Evolutionary conservation across 1,140 invertebrate species (phyloP), one percentile per base, ranked within the genome.

Genomic region (Pseudomyrmex concolor): DNA sequence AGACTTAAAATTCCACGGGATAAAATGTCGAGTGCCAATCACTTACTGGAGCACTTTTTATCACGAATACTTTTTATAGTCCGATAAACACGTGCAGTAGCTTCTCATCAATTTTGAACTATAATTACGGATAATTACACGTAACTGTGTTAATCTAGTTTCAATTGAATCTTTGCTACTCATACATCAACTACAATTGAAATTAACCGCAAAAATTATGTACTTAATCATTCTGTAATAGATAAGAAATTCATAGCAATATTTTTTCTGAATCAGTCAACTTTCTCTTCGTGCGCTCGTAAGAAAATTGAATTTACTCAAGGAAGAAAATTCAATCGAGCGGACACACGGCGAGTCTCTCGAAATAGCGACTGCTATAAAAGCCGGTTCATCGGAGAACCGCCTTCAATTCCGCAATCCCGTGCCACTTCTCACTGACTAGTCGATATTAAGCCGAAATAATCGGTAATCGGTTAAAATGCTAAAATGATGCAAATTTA

Each of bases 241-340:
- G 34, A 34, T 34, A 7, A 34, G 34, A 7, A 34, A 34, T 34
- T 34, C 0, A 7, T 34, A 34, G 5, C 0, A 34, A 34, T 34
- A 34, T 34, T 34, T 34, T 34, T 34, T 34, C 34, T 7, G 5
- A 7, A 34, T 34, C 25, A 34, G 5, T 34, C 51, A 54, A 83
- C 66, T 86, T 86, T 77, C 22, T 34, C 22, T 60, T 73, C 17
- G 51, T n/a, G 54, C 55, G 48, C 19, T 22, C 15, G 57, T 57
- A 57, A 68, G 34, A 34, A 78, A 78, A 19, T 43, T 48, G 76
- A 66, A 48, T 48, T 7, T 19, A 78, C 43, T 34, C 25, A 25
- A 64, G 54, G 51, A 43, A 68, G 64, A 68, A 68, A 70, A 70
- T 70, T 80, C 55, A 70, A 80, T 80, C 54, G 43, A 60, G 54